Evolutionary conservation across 1,140 invertebrate genomes (phyloP).

Genomic region (Zaprionus davidi): DNA sequence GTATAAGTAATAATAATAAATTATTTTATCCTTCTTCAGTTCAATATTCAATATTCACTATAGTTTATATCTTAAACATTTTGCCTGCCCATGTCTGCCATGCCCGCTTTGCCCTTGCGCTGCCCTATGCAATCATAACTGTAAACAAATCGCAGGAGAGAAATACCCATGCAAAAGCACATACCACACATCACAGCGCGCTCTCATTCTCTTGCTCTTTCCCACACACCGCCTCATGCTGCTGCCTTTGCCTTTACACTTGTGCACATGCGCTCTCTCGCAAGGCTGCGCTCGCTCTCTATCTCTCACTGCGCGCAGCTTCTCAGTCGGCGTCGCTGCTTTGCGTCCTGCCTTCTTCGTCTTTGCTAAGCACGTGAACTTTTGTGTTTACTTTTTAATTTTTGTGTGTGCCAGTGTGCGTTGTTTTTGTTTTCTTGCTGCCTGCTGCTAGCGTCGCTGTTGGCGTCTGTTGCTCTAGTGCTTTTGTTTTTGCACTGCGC

Average conservation of each 20-base stretch:
- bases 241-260: conserved; percentile 34
- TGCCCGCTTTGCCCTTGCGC: conserved; percentile 3
- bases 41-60: too few relatives aligned
- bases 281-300: conserved; percentile 2
- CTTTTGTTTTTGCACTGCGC: neutral
- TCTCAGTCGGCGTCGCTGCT: neutral
- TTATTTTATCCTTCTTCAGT: too few relatives aligned
- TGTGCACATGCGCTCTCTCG: conserved; percentile 44
- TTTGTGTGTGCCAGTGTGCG: conserved; percentile 24
- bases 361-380: conserved; percentile 68
- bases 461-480: conserved; percentile 24
- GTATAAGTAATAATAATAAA: too few relatives aligned
- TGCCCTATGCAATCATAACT: conserved; percentile 46
- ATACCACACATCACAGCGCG: conserved; percentile 22
- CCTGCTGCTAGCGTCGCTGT: conserved; percentile 3
- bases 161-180: conserved; percentile 49
- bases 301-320: neutral
- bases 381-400: conserved; percentile 81
- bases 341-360: neutral
- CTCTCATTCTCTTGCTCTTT: neutral
- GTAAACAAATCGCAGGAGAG: conserved; percentile 70
- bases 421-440: conserved; percentile 23
- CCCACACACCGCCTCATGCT: conserved; percentile 1
- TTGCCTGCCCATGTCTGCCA: neutral
- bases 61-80: too few relatives aligned